A percentile compares a stretch with the other conserved stretches of the same genome.
These are phyloP conservation scores for Acronicta aceris DNA, from an alignment of 2,888 invertebrate species.

Conservation along the genomic window DNA sequence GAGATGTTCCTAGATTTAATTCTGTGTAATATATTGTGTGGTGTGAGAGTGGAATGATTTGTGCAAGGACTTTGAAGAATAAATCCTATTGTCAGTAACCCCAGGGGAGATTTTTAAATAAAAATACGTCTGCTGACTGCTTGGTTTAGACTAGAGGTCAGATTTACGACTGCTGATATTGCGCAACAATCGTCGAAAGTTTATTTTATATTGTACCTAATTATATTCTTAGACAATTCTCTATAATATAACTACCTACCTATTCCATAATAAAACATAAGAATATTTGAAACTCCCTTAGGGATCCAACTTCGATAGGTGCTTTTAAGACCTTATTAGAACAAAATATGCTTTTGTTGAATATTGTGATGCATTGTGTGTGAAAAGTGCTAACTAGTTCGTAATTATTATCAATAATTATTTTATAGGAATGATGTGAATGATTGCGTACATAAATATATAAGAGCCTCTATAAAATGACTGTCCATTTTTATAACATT, in stretches of 20 bases:
- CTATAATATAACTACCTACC: conserved; percentile 10
- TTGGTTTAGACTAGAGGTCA: background rate
- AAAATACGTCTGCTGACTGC: background rate
- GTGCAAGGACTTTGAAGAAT: conserved; percentile 13
- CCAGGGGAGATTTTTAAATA: conserved; percentile 8
- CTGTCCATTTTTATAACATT: conserved; percentile 1
- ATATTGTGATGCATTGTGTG: conserved; percentile 49
- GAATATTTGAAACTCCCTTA: conserved; percentile 11
- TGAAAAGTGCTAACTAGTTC: conserved; percentile 57
- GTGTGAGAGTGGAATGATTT: conserved; percentile 31
- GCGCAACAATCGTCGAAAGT: no score
- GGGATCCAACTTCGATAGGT: conserved; percentile 21
- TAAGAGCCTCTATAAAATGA: background rate
- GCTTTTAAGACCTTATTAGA: conserved; percentile 40
- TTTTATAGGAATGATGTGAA: conserved; percentile 36
- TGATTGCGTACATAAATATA: conserved; percentile 48
- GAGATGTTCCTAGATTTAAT: conserved; percentile 51
- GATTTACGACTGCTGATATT: no score
- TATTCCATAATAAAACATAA: conserved; percentile 38
- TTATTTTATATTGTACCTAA: no score
- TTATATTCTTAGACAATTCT: no score
- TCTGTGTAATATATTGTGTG: conserved; percentile 37
- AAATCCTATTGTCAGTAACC: conserved; percentile 4
- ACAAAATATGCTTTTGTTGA: conserved; percentile 48
- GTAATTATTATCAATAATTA: conserved; percentile 40